These are phyloP conservation scores for Loriculus beryllinus DNA, from an alignment of 2,797 vertebrate genomes.

Conservation along the genomic window DNA sequence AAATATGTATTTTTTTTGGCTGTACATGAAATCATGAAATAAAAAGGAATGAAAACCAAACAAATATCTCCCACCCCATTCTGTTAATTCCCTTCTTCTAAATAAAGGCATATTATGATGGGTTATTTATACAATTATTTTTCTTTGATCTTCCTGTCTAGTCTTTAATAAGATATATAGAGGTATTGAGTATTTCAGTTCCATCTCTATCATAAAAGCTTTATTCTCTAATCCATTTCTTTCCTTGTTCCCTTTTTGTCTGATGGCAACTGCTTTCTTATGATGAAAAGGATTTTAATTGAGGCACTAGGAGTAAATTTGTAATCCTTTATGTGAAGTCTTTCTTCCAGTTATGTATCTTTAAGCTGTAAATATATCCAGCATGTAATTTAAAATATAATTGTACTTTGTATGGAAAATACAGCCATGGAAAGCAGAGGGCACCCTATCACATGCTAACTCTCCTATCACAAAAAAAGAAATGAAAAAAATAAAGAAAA, in stretches of 20 bases:
- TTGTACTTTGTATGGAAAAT: conserved; percentile 75
- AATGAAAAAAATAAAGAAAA: background rate
- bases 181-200: conserved; percentile 48
- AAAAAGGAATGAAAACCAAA: conserved; percentile 48
- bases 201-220: conserved; percentile 53
- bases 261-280: conserved; percentile 20
- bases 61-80: background rate
- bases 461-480: conserved; percentile 63
- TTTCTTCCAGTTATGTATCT: conserved; percentile 75
- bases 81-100: conserved; percentile 14
- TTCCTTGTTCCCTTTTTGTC: conserved; percentile 14
- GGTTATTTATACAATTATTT: conserved; percentile 31
- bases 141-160: conserved; percentile 60
- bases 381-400: conserved; percentile 76
- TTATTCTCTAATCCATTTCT: conserved; percentile 30
- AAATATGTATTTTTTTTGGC: background rate
- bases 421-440: conserved; percentile 81
- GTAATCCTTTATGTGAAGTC: conserved; percentile 65
- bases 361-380: conserved; percentile 76
- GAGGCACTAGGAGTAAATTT: conserved; percentile 75
- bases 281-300: conserved; percentile 79
- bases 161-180: conserved; percentile 13
- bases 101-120: conserved; percentile 20
- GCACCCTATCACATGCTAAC: conserved; percentile 75
- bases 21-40: background rate